Conservation (phyloP, 1,140 invertebrate species). For the Apis laboriosa region DNA sequence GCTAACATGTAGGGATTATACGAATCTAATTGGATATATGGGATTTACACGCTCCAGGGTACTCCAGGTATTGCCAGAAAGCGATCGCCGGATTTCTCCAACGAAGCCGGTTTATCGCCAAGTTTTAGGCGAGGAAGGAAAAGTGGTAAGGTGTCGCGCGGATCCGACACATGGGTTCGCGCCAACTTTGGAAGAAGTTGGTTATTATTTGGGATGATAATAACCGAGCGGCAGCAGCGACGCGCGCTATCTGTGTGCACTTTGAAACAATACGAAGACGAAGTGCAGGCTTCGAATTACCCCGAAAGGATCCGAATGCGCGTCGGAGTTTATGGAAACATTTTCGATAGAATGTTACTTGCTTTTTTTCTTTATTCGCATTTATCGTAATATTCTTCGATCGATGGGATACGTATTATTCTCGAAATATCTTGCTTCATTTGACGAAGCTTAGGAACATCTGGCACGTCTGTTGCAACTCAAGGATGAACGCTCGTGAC, state of each 20-base stretch:
- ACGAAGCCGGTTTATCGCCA: conserved; percentile 36
- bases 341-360: background rate
- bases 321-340: too few relatives aligned
- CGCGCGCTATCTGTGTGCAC: too few relatives aligned
- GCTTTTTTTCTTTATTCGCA: background rate
- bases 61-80: conserved; percentile 60
- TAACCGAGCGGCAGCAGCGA: too few relatives aligned
- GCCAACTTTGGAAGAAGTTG: background rate
- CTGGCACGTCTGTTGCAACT: conserved; percentile 56
- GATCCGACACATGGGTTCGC: too few relatives aligned
- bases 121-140: conserved; percentile 22
- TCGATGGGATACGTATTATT: conserved; percentile 18
- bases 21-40: conserved; percentile 80
- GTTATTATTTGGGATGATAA: background rate
- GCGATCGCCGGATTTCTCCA: conserved; percentile 60
- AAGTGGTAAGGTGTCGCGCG: background rate
- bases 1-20: conserved; percentile 76
- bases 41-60: conserved; percentile 71
- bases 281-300: too few relatives aligned
- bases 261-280: too few relatives aligned
- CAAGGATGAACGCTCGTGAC: conserved; percentile 61
- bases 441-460: conserved; percentile 55
- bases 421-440: conserved; percentile 36
- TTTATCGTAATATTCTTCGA: too few relatives aligned
- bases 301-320: too few relatives aligned